Evolutionary conservation across 2,113 vertebrate species (phyloP).

Genomic region (Tenrec ecaudatus): DNA sequence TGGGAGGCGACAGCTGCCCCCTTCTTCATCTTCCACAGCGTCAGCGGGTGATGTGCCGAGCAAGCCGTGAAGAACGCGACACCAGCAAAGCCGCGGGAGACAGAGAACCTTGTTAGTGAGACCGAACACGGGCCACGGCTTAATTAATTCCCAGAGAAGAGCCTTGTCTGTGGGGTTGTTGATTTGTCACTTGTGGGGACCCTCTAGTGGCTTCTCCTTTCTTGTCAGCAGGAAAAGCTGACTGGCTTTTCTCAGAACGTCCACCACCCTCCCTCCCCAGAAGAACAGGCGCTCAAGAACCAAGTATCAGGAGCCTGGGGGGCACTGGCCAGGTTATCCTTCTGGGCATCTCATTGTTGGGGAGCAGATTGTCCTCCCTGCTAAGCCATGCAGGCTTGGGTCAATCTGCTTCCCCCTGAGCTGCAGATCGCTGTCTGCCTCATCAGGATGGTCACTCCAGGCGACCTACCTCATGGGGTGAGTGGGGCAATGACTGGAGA

Average conservation of each 20-base stretch:
- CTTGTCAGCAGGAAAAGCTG: neutral
- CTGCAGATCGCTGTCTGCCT: neutral
- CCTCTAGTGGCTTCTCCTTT: neutral
- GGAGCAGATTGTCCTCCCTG: no score
- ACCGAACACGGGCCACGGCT: slow-evolving; percentile 9
- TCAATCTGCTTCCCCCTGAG: neutral
- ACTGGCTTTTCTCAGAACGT: neutral
- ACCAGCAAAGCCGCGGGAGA: neutral
- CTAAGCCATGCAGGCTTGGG: neutral
- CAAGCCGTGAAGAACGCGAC: neutral
- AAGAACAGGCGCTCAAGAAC: neutral
- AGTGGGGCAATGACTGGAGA: neutral
- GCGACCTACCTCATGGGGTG: neutral
- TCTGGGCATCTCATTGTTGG: neutral
- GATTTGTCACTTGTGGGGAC: neutral
- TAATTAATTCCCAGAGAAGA: slow-evolving; percentile 61
- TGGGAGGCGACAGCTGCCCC: neutral
- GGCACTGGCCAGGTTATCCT: neutral
- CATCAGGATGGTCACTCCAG: neutral
- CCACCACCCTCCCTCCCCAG: no score
- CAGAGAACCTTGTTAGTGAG: slow-evolving; percentile 51
- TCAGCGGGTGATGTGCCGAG: neutral
- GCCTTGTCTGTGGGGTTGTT: neutral
- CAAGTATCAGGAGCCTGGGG: neutral
- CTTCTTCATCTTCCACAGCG: neutral